Percentiles rank a stretch among this genome's conserved stretches.
Evolutionary conservation across 1,140 invertebrate species (phyloP).

Genomic region (Bombus huntii): DNA sequence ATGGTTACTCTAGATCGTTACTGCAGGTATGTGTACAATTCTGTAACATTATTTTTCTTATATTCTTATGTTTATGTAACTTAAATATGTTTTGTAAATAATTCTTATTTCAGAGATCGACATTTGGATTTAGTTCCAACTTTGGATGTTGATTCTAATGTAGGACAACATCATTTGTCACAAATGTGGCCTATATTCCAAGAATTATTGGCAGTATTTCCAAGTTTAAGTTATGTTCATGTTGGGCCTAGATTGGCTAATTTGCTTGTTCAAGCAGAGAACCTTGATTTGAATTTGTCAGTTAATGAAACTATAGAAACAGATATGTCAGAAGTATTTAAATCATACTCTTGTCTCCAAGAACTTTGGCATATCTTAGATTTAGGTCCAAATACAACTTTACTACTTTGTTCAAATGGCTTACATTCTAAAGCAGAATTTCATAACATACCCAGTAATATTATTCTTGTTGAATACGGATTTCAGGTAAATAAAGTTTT

Average conservation of each 20-base stretch:
- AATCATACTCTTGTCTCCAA: conserved; percentile 80
- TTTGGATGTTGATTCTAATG: conserved; percentile 84
- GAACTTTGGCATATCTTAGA: conserved; percentile 84
- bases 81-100: not conserved
- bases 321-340: conserved; percentile 81
- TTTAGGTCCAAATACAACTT: conserved; percentile 82
- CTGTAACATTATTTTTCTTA: conserved; percentile 6
- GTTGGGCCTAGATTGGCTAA: conserved; percentile 85
- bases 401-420: conserved; percentile 85
- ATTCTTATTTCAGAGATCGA: conserved; percentile 73
- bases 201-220: conserved; percentile 82
- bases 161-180: conserved; percentile 83
- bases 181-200: conserved; percentile 85
- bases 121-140: conserved; percentile 84
- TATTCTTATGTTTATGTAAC: not conserved
- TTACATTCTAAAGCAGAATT: conserved; percentile 80
- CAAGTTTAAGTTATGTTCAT: conserved; percentile 84
- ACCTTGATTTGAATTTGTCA: conserved; percentile 75
- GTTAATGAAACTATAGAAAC: conserved; percentile 81
- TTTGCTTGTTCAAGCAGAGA: conserved; percentile 82
- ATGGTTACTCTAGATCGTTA: conserved; percentile 86
- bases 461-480: conserved; percentile 86
- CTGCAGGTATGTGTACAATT: conserved; percentile 83
- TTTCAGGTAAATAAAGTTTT: conserved; percentile 83
- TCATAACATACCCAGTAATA: conserved; percentile 83